These are phyloP conservation scores for Ecliptopera silaceata DNA, from an alignment of 2,888 invertebrate genomes.

Conservation along the genomic window DNA sequence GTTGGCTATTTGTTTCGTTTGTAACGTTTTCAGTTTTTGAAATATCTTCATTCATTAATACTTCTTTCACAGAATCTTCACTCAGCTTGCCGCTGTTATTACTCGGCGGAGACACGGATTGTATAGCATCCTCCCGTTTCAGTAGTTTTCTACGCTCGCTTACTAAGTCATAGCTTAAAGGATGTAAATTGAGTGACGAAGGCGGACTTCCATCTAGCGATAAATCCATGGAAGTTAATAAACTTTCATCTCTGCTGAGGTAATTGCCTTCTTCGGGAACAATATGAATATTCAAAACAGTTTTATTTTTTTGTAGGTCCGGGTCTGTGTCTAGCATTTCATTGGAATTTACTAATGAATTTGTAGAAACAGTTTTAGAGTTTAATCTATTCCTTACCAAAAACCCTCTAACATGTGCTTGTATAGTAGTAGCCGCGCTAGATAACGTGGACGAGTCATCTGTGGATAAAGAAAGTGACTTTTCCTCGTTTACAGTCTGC, in stretches of 20 bases:
- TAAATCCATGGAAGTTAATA: constrained; percentile 70
- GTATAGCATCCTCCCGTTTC: constrained; percentile 79
- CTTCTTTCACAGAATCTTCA: constrained; percentile 69
- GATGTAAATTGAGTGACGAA: constrained; percentile 68
- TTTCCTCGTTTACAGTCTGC: constrained; percentile 81
- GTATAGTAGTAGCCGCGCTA: constrained; percentile 85
- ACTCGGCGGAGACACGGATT: constrained; percentile 75
- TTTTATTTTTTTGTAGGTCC: constrained; percentile 63
- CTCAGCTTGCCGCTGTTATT: constrained; percentile 75
- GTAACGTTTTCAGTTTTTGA: constrained; percentile 24
- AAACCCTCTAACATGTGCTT: constrained; percentile 87
- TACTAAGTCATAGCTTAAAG: constrained; percentile 64
- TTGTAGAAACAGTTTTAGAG: constrained; percentile 66
- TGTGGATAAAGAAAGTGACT: constrained; percentile 74
- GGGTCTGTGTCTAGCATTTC: constrained; percentile 61
- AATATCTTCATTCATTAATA: constrained; percentile 41
- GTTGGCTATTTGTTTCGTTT: constrained; percentile 21
- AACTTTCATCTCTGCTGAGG: constrained; percentile 72
- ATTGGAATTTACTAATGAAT: constrained; percentile 64
- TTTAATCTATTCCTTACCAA: constrained; percentile 82
- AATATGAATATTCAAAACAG: constrained; percentile 74
- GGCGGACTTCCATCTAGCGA: constrained; percentile 73
- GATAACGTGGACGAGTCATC: constrained; percentile 79
- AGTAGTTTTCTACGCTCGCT: constrained; percentile 73
- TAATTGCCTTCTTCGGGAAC: constrained; percentile 69